These are phyloP conservation scores for Lasioglossum vierecki DNA, from an alignment of 2,888 invertebrate species.

Conservation along the genomic window DNA sequence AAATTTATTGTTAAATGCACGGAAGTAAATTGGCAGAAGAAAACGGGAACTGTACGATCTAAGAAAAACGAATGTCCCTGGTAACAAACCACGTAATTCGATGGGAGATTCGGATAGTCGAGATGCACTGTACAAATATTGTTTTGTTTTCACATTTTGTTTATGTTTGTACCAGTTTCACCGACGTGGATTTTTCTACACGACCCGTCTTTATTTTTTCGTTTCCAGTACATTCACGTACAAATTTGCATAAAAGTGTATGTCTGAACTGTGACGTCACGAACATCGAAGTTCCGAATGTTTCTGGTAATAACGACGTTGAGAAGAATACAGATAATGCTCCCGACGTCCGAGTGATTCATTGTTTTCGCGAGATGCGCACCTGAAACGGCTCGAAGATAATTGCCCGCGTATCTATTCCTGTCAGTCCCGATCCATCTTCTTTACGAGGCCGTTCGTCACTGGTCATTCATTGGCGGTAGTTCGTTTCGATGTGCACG, in stretches of 20 bases:
- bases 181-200: too few species aligned
- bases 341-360: constrained; percentile 38
- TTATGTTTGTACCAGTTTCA: neutral
- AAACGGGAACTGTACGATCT: too few species aligned
- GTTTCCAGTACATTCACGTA: too few species aligned
- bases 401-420: constrained; percentile 63
- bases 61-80: too few species aligned
- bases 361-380: constrained; percentile 58
- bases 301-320: neutral
- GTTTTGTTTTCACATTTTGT: neutral
- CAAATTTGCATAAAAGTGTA: neutral
- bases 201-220: too few species aligned
- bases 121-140: neutral
- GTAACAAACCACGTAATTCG: too few species aligned
- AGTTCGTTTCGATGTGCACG: constrained; percentile 41
- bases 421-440: constrained; percentile 62
- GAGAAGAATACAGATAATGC: constrained; percentile 1
- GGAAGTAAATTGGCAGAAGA: too few species aligned
- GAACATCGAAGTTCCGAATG: neutral
- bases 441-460: constrained; percentile 67
- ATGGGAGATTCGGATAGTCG: neutral
- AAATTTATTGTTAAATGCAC: too few species aligned
- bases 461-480: constrained; percentile 60
- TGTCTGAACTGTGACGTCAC: neutral
- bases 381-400: constrained; percentile 52